A percentile compares a stretch with the other conserved stretches of the same genome.
Evolutionary conservation across 2,113 vertebrate species (phyloP).

Genomic region (Alethe diademata): DNA sequence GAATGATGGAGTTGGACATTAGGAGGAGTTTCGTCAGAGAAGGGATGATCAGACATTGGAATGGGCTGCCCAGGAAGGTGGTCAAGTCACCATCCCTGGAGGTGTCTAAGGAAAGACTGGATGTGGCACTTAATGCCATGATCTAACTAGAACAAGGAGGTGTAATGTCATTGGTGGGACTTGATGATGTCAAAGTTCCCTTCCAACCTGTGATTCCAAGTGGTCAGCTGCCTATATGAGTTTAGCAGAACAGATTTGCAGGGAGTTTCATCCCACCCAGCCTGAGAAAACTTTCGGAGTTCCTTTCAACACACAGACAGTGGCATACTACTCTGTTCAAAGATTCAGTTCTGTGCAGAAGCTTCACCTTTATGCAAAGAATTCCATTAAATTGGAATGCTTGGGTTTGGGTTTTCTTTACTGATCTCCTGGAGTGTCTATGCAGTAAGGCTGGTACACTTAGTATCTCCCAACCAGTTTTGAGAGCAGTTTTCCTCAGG

Average conservation of each 20-base stretch:
- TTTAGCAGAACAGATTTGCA: not conserved
- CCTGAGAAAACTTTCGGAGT: not conserved
- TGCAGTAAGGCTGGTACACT: not conserved
- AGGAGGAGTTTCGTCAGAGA: not conserved
- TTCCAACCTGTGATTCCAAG: not conserved
- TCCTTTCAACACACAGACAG: not conserved
- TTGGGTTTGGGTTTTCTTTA: not conserved
- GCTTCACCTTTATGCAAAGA: not conserved
- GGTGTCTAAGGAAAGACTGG: not conserved
- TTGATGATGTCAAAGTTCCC: not conserved
- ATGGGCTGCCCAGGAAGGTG: not conserved
- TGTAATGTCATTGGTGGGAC: not conserved
- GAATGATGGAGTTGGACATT: not conserved
- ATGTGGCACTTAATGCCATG: too few species aligned
- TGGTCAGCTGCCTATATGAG: not conserved
- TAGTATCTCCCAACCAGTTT: not conserved
- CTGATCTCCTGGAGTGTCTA: not conserved
- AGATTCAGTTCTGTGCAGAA: not conserved
- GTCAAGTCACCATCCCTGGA: not conserved
- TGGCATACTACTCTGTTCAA: rapidly evolving
- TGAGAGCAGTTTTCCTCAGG: not conserved
- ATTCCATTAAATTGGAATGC: not conserved
- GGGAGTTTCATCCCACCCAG: not conserved
- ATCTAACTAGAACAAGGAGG: too few species aligned
- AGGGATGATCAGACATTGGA: not conserved